Percentiles rank a stretch among this genome's conserved stretches.
phyloP scores from a whole-genome alignment of 1,140 invertebrate genomes.

The Drosophila prosaltans region DNA sequence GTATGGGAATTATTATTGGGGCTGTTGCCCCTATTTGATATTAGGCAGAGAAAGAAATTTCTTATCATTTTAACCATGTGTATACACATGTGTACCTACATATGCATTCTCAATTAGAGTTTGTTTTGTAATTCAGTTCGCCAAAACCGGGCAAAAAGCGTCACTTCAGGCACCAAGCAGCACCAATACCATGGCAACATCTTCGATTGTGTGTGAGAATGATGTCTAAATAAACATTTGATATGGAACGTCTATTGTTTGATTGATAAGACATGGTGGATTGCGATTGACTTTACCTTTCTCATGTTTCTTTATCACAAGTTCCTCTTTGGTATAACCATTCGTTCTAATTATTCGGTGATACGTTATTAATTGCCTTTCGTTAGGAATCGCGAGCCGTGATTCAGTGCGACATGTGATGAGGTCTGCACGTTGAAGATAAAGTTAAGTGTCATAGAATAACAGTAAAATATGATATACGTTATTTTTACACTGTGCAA shows the following conservation, averaged over 20 bases:
- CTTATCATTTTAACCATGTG: slow-evolving; percentile 46
- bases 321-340: slow-evolving; percentile 38
- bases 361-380: slow-evolving; percentile 70
- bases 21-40: slow-evolving; percentile 57
- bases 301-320: slow-evolving; percentile 34
- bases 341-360: slow-evolving; percentile 67
- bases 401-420: slow-evolving; percentile 62
- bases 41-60: slow-evolving; percentile 46
- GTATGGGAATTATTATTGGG: slow-evolving; percentile 18
- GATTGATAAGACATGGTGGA: slow-evolving; percentile 53
- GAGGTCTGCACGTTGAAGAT: slow-evolving; percentile 16
- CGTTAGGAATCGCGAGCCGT: slow-evolving; percentile 29
- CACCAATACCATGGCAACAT: slow-evolving; percentile 5
- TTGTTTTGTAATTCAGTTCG: slow-evolving; percentile 73
- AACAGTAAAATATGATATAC: background rate
- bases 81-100: background rate
- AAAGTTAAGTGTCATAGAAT: background rate
- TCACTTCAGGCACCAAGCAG: slow-evolving; percentile 14
- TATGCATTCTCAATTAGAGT: slow-evolving; percentile 65
- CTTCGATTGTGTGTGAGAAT: slow-evolving; percentile 27
- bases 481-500: background rate
- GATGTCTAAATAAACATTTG: slow-evolving; percentile 54
- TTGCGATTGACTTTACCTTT: slow-evolving; percentile 29
- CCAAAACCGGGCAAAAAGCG: slow-evolving; percentile 61
- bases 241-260: slow-evolving; percentile 56